Evolutionary conservation across 2,888 invertebrate genomes (phyloP).

Genomic region (Thyatira batis): DNA sequence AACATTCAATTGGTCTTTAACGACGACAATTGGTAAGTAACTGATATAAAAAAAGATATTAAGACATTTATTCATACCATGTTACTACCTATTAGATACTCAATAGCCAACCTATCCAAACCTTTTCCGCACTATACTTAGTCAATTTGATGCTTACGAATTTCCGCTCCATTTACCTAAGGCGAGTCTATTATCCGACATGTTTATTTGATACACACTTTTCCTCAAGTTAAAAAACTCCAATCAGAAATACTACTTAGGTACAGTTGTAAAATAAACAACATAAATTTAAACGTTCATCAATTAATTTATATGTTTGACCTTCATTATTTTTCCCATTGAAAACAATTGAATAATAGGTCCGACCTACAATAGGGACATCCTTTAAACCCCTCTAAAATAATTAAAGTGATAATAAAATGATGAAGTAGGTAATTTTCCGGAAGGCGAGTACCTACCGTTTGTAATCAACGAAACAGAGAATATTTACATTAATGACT

Average conservation of each 20-base stretch:
- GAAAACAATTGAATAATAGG: conserved; percentile 40
- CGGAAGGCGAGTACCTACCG: background rate
- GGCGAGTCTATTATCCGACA: background rate
- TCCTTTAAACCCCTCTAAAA: conserved; percentile 30
- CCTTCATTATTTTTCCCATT: conserved; percentile 25
- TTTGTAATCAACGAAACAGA: too few species aligned
- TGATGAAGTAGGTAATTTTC: background rate
- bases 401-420: conserved; percentile 16
- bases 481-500: too few species aligned
- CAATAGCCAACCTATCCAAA: background rate
- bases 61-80: too few species aligned
- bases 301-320: conserved; percentile 11
- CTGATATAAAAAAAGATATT: too few species aligned
- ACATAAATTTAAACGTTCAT: conserved; percentile 6
- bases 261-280: background rate
- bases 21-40: too few species aligned
- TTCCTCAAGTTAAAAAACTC: conserved; percentile 3
- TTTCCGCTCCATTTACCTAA: conserved; percentile 7
- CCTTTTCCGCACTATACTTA: background rate
- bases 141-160: background rate
- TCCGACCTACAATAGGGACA: conserved; percentile 24
- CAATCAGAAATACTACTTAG: background rate
- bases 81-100: too few species aligned
- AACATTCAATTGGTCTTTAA: too few species aligned
- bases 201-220: conserved; percentile 10